These are phyloP conservation scores for Dryoscopus gambensis DNA, from an alignment of 2,113 vertebrate species.

Conservation along the genomic window DNA sequence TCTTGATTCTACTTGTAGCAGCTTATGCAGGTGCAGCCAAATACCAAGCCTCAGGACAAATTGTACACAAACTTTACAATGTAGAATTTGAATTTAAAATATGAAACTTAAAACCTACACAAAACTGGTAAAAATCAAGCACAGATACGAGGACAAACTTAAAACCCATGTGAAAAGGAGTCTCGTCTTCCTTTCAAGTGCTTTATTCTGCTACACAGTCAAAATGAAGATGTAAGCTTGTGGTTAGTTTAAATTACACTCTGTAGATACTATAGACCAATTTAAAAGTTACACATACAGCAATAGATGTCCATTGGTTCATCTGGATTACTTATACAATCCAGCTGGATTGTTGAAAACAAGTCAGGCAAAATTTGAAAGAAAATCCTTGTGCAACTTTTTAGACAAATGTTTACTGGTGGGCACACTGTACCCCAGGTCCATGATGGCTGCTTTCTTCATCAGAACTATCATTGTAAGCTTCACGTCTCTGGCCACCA, in stretches of 20 bases:
- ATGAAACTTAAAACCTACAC: constrained; percentile 85
- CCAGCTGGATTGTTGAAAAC: constrained; percentile 70
- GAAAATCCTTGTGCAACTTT: constrained; percentile 73
- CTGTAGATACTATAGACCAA: constrained; percentile 89
- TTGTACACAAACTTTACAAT: constrained; percentile 86
- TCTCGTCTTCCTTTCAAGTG: constrained; percentile 75
- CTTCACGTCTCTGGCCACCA: constrained; percentile 89
- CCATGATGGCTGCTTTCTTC: constrained; percentile 95
- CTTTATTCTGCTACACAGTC: constrained; percentile 80
- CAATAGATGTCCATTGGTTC: constrained; percentile 82
- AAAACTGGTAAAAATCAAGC: constrained; percentile 90
- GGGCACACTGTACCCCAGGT: constrained; percentile 96
- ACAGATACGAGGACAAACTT: constrained; percentile 80
- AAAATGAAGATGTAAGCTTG: constrained; percentile 79
- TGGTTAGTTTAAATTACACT: constrained; percentile 94
- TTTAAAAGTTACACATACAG: constrained; percentile 89
- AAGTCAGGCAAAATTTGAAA: constrained; percentile 72
- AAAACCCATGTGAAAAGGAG: constrained; percentile 77
- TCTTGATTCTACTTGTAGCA: constrained; percentile 84
- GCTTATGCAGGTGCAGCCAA: constrained; percentile 86
- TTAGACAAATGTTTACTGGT: constrained; percentile 82
- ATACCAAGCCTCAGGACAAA: constrained; percentile 85
- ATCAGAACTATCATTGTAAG: constrained; percentile 96
- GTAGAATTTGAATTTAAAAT: constrained; percentile 83
- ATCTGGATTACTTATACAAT: constrained; percentile 75